phyloP scores from a whole-genome alignment of 2,888 invertebrate species.

The Melipona beecheii region DNA sequence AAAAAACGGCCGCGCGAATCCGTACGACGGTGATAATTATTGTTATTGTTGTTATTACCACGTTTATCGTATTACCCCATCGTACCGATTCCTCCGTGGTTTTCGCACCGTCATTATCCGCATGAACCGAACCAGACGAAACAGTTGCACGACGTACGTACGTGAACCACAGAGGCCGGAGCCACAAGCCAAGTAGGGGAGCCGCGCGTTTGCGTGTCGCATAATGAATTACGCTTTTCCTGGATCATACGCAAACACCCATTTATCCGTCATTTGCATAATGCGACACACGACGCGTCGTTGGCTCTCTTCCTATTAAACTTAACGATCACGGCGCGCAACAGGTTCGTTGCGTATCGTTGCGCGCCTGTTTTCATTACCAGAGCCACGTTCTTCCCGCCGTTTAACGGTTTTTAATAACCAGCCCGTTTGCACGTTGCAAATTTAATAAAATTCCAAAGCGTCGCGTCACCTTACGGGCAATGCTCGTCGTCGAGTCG shows the following conservation, averaged over 20 bases:
- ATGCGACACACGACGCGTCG: slow-evolving; percentile 12
- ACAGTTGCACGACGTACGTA: slow-evolving; percentile 24
- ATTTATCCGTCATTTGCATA: slow-evolving; percentile 49
- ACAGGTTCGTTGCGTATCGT: not conserved
- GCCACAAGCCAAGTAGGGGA: not conserved
- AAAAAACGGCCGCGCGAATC: slow-evolving; percentile 30
- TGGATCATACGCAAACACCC: slow-evolving; percentile 37
- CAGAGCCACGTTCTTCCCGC: not conserved
- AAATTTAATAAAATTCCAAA: not conserved
- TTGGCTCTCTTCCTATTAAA: slow-evolving; percentile 3
- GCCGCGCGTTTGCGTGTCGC: slow-evolving; percentile 44
- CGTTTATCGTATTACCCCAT: slow-evolving; percentile 28
- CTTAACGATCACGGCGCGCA: slow-evolving; percentile 14
- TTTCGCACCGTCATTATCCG: slow-evolving; percentile 65
- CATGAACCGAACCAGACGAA: slow-evolving; percentile 57
- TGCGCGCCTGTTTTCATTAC: not conserved
- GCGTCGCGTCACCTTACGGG: not conserved
- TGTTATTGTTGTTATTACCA: slow-evolving; percentile 20
- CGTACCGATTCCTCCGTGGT: slow-evolving; percentile 48
- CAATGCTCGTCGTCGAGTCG: no score
- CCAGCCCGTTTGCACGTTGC: not conserved
- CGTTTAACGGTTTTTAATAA: not conserved
- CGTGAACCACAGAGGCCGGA: not conserved
- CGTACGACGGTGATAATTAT: slow-evolving; percentile 59
- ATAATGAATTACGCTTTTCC: slow-evolving; percentile 51